Evolutionary conservation across 1,140 invertebrate species (phyloP), one percentile per base, ranked within the genome.

Genomic region (Drosophila seguyi): DNA sequence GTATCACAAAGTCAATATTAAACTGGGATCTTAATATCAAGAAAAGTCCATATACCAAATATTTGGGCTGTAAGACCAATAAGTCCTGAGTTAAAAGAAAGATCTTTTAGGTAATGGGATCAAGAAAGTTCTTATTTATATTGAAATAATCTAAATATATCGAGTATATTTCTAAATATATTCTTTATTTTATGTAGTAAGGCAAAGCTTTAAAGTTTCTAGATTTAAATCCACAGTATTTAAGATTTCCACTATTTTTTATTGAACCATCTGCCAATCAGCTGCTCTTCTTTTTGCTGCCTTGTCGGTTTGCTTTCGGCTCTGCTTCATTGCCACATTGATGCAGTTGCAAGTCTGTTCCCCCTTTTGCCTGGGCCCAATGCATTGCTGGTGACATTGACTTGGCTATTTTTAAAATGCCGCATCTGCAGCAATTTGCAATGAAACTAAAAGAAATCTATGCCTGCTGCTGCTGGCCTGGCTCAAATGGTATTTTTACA

Each of bases 401-500:
- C 75, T 68, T 68, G 83, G 77, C 85, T 88, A 88, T 88, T 90
- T 88, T 84, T 88, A 90, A 88, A 55, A 88, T 66, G 66, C 65
- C 47, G 80, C 60, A 71, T 71, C 62, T 83, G 77, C 83, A 82
- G 57, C 75, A 63, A 83, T 83, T 87, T 79, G 58, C 53, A 86
- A 86, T 65, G 14, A 69, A 53, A 53, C 29, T 10, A 69, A 53
- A 55, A 67, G 47, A 66, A 38, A 66, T 65, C 38, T 39, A 69
- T 71, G 81, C 77, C 80, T 84, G 81, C 60, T 84, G 81, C 60
- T 52, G 81, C 60, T 76, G 76, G 75, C 48, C 81, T 20, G 25
- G 22, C 58, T 44, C 11, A 39, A 52, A 25, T 39, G 7, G 18
- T 14, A 50, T n/a, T 36, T 34, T 31, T 59, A 20, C 31, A 68